Base-by-base conservation (phyloP, 2,888 invertebrate genomes). In the Piscicola geometra region DNA sequence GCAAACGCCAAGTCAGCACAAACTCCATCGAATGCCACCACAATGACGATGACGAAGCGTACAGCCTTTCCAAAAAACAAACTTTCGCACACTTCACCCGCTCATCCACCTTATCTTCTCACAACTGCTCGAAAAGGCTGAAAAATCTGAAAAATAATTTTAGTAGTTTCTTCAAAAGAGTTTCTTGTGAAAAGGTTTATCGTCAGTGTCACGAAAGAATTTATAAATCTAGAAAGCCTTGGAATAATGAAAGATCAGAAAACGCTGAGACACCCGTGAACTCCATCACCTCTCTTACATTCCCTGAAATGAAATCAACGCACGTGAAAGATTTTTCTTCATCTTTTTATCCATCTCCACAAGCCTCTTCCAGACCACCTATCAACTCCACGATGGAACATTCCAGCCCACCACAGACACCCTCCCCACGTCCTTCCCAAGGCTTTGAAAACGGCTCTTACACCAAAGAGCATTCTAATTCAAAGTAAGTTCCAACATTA, bases 221-320 rank as follows among this genome's bases (percentile, higher is more conserved):
- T 18, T 56, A 56, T n/a, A 56, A 56, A 56, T 15, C 9, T 15
- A 41, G 41, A 41, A 41, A 41, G 15, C 41, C 15, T 15, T 41
- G 12, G 9, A 56, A 56, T 18, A 5, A 18, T 56, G 5, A 3
- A 21, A 56, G n/a, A n/a, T 9, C 5, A 5, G 5, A 56, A 56
- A 56, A 25, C 60, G n/a, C n/a, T 18, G 60, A 15, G n/a, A 18
- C 60, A 25, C 25, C 60, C 12, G 3, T 56, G 9, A 56, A 56
- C 9, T 56, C 60, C 60, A 56, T 56, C 3, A 56, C 60, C n/a
- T 56, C 60, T n/a, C 25, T 56, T 25, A 21, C 60, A n/a, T 56
- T 56, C 60, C 60, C 60, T 56, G n/a, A 56, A 5, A 56, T 56
- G 60, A 56, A 56, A 56, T 56, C 60, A 15, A 56, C 60, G 15